Evolutionary conservation across 2,797 vertebrate genomes (phyloP), one percentile per base, ranked within the genome.

Genomic region (Cyclopterus lumpus): DNA sequence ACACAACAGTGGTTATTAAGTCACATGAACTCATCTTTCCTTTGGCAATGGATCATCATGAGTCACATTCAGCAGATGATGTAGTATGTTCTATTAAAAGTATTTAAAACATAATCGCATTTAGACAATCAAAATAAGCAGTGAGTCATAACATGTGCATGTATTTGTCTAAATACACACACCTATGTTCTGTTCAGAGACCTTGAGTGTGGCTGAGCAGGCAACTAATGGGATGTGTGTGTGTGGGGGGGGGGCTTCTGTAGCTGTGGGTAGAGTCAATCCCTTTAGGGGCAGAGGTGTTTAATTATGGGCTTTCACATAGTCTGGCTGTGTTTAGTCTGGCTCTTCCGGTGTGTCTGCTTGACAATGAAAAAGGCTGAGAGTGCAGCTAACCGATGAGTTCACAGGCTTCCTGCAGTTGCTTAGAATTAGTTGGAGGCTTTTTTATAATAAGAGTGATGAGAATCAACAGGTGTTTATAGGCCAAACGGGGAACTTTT

Each of bases 271-370:
- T 8, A 11, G 57, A 76, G 68, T 1, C 2, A 77, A 82, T 73
- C 71, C 82, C 88, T 84, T 65, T 51, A 69, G 85, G 79, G 64
- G 49, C 32, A 71, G 74, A 92, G 88, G 91, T 92, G 93, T 94
- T 94, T 94, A 91, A 92, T 94, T 93, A 92, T 80, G 75, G 70
- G 85, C 74, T 91, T 71, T 90, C 80, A 75, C 70, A 63, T 70
- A 55, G 74, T 79, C 80, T 88, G 77, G 55, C 71, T 71, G 48
- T 86, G 88, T 85, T 88, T 79, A 81, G 86, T 80, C 83, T 82
- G 82, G 74, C 68, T 86, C 72, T 72, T 74, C 71, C 79, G 64
- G 62, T 73, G 74, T 48, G 76, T 79, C 71, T 82, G 75, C 70
- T 44, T 60, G 60, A 86, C 71, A 74, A 42, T 74, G 67, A 72